Evolutionary conservation across 2,888 invertebrate genomes (phyloP).

Genomic region (Onchidella celtica): DNA sequence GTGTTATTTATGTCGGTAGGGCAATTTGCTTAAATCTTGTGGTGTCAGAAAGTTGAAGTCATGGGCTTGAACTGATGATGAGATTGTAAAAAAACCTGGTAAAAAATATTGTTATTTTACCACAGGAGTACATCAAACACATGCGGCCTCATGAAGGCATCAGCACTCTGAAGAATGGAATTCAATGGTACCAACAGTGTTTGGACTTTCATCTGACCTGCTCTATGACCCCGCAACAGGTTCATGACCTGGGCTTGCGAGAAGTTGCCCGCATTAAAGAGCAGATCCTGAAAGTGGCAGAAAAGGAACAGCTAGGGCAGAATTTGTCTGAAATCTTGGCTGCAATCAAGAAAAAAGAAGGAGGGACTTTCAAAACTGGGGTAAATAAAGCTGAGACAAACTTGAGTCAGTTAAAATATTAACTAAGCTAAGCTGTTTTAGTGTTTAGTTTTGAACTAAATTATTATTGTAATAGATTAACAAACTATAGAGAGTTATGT

Average conservation of each 20-base stretch:
- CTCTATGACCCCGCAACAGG: conserved; percentile 65
- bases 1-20: too few relatives aligned
- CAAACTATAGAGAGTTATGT: not conserved
- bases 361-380: conserved; percentile 68
- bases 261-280: conserved; percentile 73
- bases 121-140: conserved; percentile 60
- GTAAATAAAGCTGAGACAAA: too few relatives aligned
- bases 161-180: conserved; percentile 69
- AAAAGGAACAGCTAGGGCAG: conserved; percentile 52
- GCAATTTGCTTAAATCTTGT: too few relatives aligned
- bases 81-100: too few relatives aligned
- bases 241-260: conserved; percentile 73
- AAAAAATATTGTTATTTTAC: not conserved
- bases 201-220: conserved; percentile 74
- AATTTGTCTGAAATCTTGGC: conserved; percentile 39
- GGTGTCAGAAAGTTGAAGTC: too few relatives aligned
- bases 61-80: too few relatives aligned
- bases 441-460: too few relatives aligned
- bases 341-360: conserved; percentile 54
- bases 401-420: too few relatives aligned
- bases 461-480: not conserved
- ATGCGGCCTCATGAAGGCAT: conserved; percentile 68
- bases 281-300: conserved; percentile 56
- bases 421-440: too few relatives aligned
- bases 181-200: conserved; percentile 67